Evolutionary conservation across 2,888 invertebrate species (phyloP).

Genomic region (Papilio protenor): DNA sequence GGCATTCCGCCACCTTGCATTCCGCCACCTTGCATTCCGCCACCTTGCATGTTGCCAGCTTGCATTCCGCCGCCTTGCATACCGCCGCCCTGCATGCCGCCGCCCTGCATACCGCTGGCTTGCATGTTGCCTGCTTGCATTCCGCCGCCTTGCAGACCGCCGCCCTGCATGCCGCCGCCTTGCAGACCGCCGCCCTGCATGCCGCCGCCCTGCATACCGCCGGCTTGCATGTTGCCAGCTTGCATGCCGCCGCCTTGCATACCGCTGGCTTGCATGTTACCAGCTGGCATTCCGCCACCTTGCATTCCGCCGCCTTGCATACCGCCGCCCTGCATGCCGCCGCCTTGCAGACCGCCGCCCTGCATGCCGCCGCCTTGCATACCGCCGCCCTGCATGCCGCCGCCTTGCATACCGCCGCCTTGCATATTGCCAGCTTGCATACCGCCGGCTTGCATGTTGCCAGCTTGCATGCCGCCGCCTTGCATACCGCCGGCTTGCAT

Average conservation of each 20-base stretch:
- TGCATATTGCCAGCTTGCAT: constrained; percentile 33
- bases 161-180: constrained; percentile 5
- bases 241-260: constrained; percentile 25
- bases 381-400: constrained; percentile 2
- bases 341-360: constrained; percentile 45
- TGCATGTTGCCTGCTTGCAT: constrained; percentile 44
- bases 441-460: too few relatives aligned
- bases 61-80: too few relatives aligned
- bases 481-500: constrained; percentile 6
- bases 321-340: constrained; percentile 28
- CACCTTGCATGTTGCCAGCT: constrained; percentile 27
- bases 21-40: constrained; percentile 40
- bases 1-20: too few relatives aligned
- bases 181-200: constrained; percentile 31
- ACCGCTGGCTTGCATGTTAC: constrained; percentile 40
- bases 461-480: too few relatives aligned
- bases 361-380: constrained; percentile 42
- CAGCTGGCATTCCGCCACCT: constrained; percentile 32
- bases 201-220: constrained; percentile 44
- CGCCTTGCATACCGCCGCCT: constrained; percentile 42
- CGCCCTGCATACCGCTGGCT: too few relatives aligned
- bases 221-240: constrained; percentile 42
- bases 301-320: constrained; percentile 25
- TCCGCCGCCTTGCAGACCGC: background rate
- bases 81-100: background rate